Base-by-base conservation (phyloP, 2,888 invertebrate species). In the Nomada ferruginata region DNA sequence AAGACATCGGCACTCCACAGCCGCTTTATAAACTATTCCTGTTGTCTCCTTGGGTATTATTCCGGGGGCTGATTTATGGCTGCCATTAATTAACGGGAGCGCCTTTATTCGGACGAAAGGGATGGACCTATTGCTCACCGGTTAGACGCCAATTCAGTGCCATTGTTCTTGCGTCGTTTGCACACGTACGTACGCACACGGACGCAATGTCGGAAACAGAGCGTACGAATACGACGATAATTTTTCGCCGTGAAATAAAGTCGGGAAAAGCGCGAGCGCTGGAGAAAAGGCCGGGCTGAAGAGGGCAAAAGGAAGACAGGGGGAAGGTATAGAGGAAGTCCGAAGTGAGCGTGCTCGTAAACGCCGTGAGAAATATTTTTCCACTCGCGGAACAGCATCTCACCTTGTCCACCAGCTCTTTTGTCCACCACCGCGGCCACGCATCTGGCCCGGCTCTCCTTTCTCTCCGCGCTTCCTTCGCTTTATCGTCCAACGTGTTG, bases 161-260 rank as follows among this genome's bases (percentile, higher is more conserved):
- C 92, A 93, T 93, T 93, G 93, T 93, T 93, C 93, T 92, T 92
- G 92, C 93, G 93, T 93, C 93, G 93, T 93, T 93, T 92, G 90
- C 93, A 93, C 92, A 91, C 89, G 91, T 91, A 91, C 91, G 73
- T 47, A 61, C 78, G 69, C 69, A 79, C 80, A 73, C 85, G 65
- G 36, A 52, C 76, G 26, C 71, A 29, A 23, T 42, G 83, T 78
- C 57, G 86, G 69, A 73, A 78, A 84, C 85, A 61, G 65, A 82
- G 85, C 85, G 84, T 84, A 87, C 83, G 88, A 87, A 82, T 78
- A 87, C 86, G 86, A 86, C 89, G 88, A 89, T 89, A 86, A 89
- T 89, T 89, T 89, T 89, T 89, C 89, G 80, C 90, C 84, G 84
- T 88, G 87, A 89, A 90, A 90, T 89, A 90, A 90, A 90, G 87